Percentiles rank a stretch among this genome's conserved stretches.
Evolutionary conservation across 2,113 vertebrate species (phyloP).

Genomic region (Corynorhinus townsendii): DNA sequence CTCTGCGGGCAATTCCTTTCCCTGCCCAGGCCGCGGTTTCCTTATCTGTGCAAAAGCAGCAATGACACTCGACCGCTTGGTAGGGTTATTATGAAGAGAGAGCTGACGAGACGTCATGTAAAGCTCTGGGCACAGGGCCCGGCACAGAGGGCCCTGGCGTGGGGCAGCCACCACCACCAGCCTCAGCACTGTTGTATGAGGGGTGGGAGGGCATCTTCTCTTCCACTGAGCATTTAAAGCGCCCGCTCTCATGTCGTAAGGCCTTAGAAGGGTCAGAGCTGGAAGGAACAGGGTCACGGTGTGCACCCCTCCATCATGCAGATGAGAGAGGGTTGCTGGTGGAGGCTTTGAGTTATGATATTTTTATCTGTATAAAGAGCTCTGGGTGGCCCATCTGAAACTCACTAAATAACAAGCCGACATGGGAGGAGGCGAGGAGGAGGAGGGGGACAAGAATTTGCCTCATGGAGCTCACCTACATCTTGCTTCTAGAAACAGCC

Average conservation of each 20-base stretch:
- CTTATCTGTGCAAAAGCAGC: neutral
- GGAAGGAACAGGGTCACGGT: neutral
- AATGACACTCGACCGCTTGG: fast-evolving
- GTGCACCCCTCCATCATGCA: neutral
- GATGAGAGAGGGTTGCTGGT: neutral
- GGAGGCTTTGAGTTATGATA: slow-evolving; percentile 7
- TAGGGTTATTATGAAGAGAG: neutral
- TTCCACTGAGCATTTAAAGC: fast-evolving
- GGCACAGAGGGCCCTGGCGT: neutral
- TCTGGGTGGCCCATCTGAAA: slow-evolving; percentile 38
- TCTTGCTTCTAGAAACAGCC: slow-evolving; percentile 7
- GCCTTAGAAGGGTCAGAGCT: neutral
- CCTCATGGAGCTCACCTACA: neutral
- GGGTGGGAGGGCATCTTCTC: fast-evolving
- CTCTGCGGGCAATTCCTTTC: neutral
- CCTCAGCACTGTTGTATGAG: fast-evolving
- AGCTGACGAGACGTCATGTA: fast-evolving
- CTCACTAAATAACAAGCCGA: slow-evolving; percentile 13
- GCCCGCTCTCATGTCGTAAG: fast-evolving
- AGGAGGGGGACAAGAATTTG: neutral
- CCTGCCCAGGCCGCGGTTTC: neutral
- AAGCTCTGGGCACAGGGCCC: fast-evolving
- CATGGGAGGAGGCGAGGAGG: neutral
- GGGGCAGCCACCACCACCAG: fast-evolving
- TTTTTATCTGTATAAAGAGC: slow-evolving; percentile 42